Conservation (phyloP, 2,797 vertebrate species). For the Glyptemys insculpta region DNA sequence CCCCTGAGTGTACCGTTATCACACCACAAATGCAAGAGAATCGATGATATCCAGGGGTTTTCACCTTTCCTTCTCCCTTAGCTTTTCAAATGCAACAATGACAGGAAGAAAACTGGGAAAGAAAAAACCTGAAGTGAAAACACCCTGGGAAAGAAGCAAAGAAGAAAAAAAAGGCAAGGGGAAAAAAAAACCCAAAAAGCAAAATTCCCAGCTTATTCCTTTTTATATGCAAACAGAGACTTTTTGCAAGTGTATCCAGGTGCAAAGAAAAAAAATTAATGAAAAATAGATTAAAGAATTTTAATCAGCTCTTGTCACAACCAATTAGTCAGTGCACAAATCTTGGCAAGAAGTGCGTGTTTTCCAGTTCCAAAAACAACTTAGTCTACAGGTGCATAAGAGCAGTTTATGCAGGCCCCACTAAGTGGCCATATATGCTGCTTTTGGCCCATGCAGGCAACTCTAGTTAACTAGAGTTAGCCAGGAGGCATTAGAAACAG, state of each 20-base stretch:
- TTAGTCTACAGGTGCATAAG: background rate
- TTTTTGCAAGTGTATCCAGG: background rate
- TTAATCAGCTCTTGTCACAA: background rate
- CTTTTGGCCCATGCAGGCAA: background rate
- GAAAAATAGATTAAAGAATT: background rate
- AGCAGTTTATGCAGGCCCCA: background rate
- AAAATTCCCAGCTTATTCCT: background rate
- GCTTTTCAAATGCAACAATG: background rate
- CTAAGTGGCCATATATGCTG: background rate
- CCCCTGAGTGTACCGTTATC: background rate
- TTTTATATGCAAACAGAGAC: background rate
- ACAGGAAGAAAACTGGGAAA: fast-evolving
- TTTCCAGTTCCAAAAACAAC: background rate
- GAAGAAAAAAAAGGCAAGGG: background rate
- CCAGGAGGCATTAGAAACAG: fast-evolving
- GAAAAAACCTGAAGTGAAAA: background rate
- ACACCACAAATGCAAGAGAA: background rate
- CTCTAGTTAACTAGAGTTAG: background rate
- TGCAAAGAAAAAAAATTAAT: background rate
- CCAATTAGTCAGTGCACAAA: background rate
- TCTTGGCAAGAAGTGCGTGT: background rate
- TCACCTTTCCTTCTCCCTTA: background rate
- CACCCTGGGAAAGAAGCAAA: background rate
- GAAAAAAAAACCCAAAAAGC: background rate
- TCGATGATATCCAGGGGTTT: background rate